Evolutionary conservation across 2,797 vertebrate species (phyloP).

Genomic region (Podarcis lilfordi): DNA sequence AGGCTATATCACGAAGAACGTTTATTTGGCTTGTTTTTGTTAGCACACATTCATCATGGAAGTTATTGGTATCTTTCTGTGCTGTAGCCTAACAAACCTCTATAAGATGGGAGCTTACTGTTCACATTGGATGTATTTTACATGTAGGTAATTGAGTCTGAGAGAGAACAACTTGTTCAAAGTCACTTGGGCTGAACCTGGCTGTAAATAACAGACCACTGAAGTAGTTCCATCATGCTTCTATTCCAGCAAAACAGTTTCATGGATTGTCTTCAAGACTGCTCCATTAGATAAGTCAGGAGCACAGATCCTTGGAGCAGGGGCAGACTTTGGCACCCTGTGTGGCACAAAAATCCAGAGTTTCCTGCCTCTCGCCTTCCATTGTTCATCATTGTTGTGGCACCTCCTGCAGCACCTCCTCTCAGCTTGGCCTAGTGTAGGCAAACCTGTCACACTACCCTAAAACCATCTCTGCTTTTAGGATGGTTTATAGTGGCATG

Average conservation of each 20-base stretch:
- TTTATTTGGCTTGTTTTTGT: conserved; percentile 9
- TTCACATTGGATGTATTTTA: neutral
- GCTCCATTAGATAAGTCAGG: neutral
- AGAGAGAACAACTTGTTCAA: neutral
- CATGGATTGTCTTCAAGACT: neutral
- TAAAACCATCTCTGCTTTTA: neutral
- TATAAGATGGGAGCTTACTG: neutral
- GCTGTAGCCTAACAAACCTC: too few species aligned
- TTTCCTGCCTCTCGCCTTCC: too few species aligned
- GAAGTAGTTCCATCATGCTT: neutral
- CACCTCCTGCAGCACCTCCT: too few species aligned
- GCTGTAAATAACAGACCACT: neutral
- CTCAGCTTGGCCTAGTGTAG: too few species aligned
- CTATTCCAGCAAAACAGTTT: neutral
- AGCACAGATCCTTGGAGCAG: too few species aligned
- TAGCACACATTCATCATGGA: conserved; percentile 7
- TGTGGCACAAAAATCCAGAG: too few species aligned
- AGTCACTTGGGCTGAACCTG: neutral
- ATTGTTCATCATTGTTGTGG: too few species aligned
- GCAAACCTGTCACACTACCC: too few species aligned
- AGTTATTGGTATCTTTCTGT: neutral
- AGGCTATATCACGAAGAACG: conserved; percentile 27
- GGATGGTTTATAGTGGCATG: neutral
- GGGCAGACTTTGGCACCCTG: too few species aligned
- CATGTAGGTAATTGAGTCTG: neutral